Evolutionary conservation across 2,797 vertebrate species (phyloP).

Genomic region (Simalia tracyae): DNA sequence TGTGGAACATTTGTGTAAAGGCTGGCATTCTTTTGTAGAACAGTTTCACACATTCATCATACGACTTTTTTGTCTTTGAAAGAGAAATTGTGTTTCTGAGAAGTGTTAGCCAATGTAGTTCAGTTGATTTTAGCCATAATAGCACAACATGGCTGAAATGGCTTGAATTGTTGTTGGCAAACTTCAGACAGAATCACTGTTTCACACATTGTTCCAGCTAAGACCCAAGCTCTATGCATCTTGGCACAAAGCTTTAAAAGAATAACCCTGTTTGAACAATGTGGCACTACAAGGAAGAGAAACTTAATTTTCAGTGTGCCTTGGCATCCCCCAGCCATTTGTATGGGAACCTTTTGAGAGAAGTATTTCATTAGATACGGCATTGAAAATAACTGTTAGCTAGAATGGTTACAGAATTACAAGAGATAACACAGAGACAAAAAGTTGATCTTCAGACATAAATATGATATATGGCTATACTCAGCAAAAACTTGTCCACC

Average conservation of each 20-base stretch:
- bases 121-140: neutral
- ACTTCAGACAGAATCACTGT: neutral
- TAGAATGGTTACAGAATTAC: neutral
- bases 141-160: neutral
- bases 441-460: neutral
- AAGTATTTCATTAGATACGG: neutral
- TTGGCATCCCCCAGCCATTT: neutral
- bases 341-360: neutral
- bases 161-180: neutral
- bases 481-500: neutral
- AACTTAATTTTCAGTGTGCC: neutral
- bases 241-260: neutral
- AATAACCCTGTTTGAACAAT: rapidly evolving
- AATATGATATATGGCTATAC: neutral
- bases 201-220: no score
- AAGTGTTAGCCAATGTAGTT: neutral
- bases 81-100: neutral
- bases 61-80: no score
- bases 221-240: neutral
- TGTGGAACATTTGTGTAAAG: no score
- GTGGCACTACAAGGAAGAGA: neutral
- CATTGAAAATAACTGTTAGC: neutral
- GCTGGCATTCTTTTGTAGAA: no score
- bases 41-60: no score
- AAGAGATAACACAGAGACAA: neutral